A percentile compares a stretch with the other conserved stretches of the same genome.
phyloP scores from a whole-genome alignment of 2,888 invertebrate genomes.

The Lepidocyrtoides sp. region DNA sequence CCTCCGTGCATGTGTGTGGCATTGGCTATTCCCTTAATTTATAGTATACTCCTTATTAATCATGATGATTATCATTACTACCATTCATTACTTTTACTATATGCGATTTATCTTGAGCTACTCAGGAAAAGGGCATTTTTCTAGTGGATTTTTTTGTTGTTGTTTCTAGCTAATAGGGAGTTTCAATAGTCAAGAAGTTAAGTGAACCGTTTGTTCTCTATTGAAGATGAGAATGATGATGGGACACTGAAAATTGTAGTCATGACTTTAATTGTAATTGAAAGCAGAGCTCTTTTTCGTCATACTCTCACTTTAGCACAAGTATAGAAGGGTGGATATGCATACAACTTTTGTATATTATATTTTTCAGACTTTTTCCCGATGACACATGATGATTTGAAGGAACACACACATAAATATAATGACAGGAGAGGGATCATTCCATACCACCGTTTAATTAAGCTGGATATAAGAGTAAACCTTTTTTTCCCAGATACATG shows the following conservation, averaged over 20 bases:
- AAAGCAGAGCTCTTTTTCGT: background rate
- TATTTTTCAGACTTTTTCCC: too few relatives aligned
- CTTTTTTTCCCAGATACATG: conserved; percentile 12
- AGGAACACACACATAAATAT: background rate
- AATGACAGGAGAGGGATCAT: background rate
- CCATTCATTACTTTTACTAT: background rate
- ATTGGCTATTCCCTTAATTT: conserved; percentile 20
- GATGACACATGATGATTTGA: background rate
- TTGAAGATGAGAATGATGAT: too few relatives aligned
- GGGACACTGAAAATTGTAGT: background rate
- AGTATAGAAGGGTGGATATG: too few relatives aligned
- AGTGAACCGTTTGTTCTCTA: background rate
- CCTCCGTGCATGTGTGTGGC: conserved; percentile 60
- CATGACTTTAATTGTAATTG: background rate
- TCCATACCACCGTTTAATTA: conserved; percentile 64
- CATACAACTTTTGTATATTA: too few relatives aligned
- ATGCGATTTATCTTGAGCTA: background rate
- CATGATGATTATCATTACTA: background rate
- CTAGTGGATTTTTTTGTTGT: too few relatives aligned
- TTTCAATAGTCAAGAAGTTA: background rate
- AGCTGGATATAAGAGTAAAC: background rate
- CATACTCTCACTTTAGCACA: too few relatives aligned
- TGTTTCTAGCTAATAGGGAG: too few relatives aligned
- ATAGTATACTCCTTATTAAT: background rate
- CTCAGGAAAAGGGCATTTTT: background rate